A percentile compares a stretch with the other conserved stretches of the same genome.
phyloP scores from a whole-genome alignment of 2,797 vertebrate genomes.

The Diplodus sargus region DNA sequence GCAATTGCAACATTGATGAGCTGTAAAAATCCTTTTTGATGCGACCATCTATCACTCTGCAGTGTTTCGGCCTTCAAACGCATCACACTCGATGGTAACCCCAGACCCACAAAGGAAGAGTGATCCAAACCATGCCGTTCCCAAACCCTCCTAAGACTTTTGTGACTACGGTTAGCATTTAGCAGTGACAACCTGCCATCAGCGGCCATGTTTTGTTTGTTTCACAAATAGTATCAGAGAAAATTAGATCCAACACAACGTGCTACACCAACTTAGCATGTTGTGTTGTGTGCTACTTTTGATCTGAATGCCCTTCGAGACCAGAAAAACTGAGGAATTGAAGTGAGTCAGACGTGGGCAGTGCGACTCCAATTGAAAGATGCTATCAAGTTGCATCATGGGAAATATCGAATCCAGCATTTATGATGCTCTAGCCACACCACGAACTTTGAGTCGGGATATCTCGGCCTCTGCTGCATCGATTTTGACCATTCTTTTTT shows the following conservation, averaged over 20 bases:
- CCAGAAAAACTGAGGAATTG: not conserved
- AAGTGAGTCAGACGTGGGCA: too few species aligned
- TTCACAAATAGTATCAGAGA: too few species aligned
- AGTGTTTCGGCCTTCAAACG: not conserved
- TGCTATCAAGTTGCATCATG: slow-evolving; percentile 1
- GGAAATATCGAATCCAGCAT: slow-evolving; percentile 14
- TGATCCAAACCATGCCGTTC: too few species aligned
- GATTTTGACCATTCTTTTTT: slow-evolving; percentile 44
- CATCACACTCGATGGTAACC: not conserved
- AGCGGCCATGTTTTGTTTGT: too few species aligned
- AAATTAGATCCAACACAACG: too few species aligned
- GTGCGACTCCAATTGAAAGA: too few species aligned
- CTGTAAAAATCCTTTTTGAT: slow-evolving; percentile 2
- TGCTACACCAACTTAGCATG: not conserved
- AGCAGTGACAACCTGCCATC: too few species aligned
- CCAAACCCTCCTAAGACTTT: too few species aligned
- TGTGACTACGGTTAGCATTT: too few species aligned
- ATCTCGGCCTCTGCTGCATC: slow-evolving; percentile 22
- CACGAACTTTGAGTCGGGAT: not conserved
- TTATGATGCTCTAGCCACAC: not conserved
- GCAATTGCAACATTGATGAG: not conserved
- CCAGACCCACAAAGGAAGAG: too few species aligned
- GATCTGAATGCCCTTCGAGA: slow-evolving; percentile 7
- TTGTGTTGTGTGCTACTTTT: slow-evolving; percentile 2
- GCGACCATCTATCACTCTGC: not conserved